These are phyloP conservation scores for Dynastes hyllus DNA, from an alignment of 2,888 invertebrate genomes.

Conservation along the genomic window DNA sequence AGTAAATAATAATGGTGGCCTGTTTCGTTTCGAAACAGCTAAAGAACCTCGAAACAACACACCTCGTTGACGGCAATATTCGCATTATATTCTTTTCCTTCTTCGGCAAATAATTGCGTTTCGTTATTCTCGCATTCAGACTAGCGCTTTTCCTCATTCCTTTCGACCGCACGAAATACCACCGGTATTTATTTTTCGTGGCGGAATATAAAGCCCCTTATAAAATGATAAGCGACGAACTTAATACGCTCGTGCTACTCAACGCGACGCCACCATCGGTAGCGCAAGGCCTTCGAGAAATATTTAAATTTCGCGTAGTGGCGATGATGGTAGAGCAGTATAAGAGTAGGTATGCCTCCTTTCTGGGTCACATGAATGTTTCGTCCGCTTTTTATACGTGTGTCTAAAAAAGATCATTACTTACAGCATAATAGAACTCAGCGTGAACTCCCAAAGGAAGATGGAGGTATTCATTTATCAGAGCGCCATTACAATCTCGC, in stretches of 20 bases:
- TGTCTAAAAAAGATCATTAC: constrained; percentile 55
- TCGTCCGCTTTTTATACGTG: constrained; percentile 39
- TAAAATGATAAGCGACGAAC: constrained; percentile 35
- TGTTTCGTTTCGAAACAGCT: not conserved
- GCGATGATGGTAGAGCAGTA: not conserved
- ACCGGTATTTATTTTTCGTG: constrained; percentile 15
- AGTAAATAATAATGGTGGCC: too few relatives aligned
- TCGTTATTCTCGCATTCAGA: constrained; percentile 12
- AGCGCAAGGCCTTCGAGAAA: constrained; percentile 17
- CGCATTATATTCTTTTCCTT: constrained; percentile 6
- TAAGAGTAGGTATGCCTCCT: constrained; percentile 22
- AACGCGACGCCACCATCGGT: not conserved
- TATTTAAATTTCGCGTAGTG: constrained; percentile 42
- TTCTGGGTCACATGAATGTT: constrained; percentile 36
- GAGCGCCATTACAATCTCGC: constrained; percentile 51
- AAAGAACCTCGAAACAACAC: not conserved
- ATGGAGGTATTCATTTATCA: constrained; percentile 58
- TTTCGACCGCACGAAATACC: not conserved
- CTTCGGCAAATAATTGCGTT: constrained; percentile 26
- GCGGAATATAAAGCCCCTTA: constrained; percentile 35
- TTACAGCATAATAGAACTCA: constrained; percentile 56
- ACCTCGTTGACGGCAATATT: not conserved
- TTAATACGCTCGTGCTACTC: constrained; percentile 9
- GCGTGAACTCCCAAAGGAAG: constrained; percentile 56
- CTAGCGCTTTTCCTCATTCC: constrained; percentile 2